phyloP scores from a whole-genome alignment of 2,797 vertebrate species.

The Salarias fasciatus region DNA sequence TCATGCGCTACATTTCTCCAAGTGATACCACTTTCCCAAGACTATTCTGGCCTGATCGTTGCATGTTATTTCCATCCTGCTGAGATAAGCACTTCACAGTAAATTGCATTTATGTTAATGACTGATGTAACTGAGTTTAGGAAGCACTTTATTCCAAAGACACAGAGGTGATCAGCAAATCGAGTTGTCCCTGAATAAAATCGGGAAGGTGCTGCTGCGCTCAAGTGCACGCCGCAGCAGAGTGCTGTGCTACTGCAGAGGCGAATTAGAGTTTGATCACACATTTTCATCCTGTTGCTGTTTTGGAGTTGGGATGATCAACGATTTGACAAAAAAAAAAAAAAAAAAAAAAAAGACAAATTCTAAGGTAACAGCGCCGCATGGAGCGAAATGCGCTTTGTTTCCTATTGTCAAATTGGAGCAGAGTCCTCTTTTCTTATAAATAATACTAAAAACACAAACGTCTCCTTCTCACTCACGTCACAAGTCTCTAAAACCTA shows the following conservation, averaged over 20 bases:
- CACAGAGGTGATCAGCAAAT: slow-evolving; percentile 71
- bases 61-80: slow-evolving; percentile 44
- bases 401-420: slow-evolving; percentile 60
- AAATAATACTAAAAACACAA: slow-evolving; percentile 86
- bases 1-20: slow-evolving; percentile 51
- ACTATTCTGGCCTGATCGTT: slow-evolving; percentile 15
- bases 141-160: slow-evolving; percentile 78
- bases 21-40: slow-evolving; percentile 25
- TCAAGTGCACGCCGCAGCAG: slow-evolving; percentile 27
- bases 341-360: slow-evolving; percentile 20
- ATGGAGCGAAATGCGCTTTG: slow-evolving; percentile 52
- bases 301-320: slow-evolving; percentile 62
- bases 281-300: slow-evolving; percentile 44
- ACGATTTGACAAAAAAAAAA: slow-evolving; percentile 69
- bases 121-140: slow-evolving; percentile 43
- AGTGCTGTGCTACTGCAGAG: slow-evolving; percentile 34
- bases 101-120: slow-evolving; percentile 41
- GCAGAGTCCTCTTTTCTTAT: slow-evolving; percentile 76
- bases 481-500: slow-evolving; percentile 76
- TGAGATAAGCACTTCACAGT: slow-evolving; percentile 71
- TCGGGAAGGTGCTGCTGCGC: slow-evolving; percentile 42
- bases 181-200: slow-evolving; percentile 61
- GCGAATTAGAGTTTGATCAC: slow-evolving; percentile 42
- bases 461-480: slow-evolving; percentile 70
- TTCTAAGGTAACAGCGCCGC: slow-evolving; percentile 59